phyloP scores from a whole-genome alignment of 2,113 vertebrate species.

The Atractosteus spatula region DNA sequence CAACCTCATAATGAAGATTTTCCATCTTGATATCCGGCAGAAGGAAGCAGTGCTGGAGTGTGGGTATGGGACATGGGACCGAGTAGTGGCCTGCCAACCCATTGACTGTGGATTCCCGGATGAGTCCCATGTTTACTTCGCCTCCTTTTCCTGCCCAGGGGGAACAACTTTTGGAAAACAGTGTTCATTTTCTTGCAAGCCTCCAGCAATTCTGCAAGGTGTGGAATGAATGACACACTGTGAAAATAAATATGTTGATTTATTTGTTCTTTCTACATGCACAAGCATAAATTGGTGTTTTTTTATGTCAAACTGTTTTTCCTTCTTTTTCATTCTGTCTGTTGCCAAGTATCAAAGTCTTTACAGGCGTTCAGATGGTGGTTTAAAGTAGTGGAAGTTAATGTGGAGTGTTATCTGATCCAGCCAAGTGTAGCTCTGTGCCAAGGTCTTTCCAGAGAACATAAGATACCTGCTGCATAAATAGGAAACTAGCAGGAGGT shows the following conservation, averaged over 20 bases:
- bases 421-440: too few species aligned
- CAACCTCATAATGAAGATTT: background rate
- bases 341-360: too few species aligned
- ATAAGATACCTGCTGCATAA: constrained; percentile 24
- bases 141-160: constrained; percentile 78
- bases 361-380: too few species aligned
- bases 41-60: constrained; percentile 71
- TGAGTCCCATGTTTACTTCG: constrained; percentile 78
- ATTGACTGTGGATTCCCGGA: constrained; percentile 80
- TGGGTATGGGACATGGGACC: constrained; percentile 79
- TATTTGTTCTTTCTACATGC: too few species aligned
- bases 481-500: constrained; percentile 27
- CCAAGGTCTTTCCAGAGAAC: too few species aligned
- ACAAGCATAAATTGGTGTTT: too few species aligned
- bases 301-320: too few species aligned
- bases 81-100: constrained; percentile 71
- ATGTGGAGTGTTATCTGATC: too few species aligned
- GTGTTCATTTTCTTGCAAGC: constrained; percentile 83
- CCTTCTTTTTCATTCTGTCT: too few species aligned
- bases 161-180: constrained; percentile 81
- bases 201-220: constrained; percentile 94
- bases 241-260: background rate
- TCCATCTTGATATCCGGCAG: constrained; percentile 42
- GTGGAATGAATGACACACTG: constrained; percentile 18
- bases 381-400: too few species aligned